Conservation (phyloP, 2,888 invertebrate species). For the Cylloceria caligata region DNA sequence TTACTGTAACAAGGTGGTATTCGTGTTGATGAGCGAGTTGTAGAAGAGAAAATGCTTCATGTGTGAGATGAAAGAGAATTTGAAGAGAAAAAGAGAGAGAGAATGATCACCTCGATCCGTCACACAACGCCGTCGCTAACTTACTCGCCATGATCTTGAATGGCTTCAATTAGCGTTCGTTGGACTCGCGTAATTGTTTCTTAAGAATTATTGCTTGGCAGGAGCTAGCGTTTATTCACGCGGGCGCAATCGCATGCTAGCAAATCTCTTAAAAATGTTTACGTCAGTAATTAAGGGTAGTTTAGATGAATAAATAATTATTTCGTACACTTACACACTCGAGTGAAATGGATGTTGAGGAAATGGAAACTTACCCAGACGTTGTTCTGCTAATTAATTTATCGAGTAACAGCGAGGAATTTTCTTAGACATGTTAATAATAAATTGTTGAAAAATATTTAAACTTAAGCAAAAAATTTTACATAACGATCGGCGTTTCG, state of each 20-base stretch:
- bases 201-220: constrained; percentile 75
- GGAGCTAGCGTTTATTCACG: neutral
- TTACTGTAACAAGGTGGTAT: neutral
- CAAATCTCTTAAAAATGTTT: neutral
- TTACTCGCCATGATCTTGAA: constrained; percentile 81
- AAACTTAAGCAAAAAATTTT: no score
- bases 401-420: no score
- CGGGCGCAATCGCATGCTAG: neutral
- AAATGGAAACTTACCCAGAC: no score
- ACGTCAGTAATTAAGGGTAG: neutral
- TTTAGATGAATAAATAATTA: neutral
- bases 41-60: constrained; percentile 37
- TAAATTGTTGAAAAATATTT: no score
- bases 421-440: no score
- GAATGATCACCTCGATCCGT: constrained; percentile 64
- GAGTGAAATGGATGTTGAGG: no score
- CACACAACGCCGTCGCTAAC: constrained; percentile 65
- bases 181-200: constrained; percentile 82
- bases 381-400: no score
- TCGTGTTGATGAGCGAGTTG: constrained; percentile 39
- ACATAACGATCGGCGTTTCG: no score
- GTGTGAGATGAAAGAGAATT: constrained; percentile 14
- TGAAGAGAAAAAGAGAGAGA: constrained; percentile 11
- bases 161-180: constrained; percentile 83
- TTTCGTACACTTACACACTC: no score